Base-by-base conservation (phyloP, 2,888 invertebrate genomes). In the Dione juno region DNA sequence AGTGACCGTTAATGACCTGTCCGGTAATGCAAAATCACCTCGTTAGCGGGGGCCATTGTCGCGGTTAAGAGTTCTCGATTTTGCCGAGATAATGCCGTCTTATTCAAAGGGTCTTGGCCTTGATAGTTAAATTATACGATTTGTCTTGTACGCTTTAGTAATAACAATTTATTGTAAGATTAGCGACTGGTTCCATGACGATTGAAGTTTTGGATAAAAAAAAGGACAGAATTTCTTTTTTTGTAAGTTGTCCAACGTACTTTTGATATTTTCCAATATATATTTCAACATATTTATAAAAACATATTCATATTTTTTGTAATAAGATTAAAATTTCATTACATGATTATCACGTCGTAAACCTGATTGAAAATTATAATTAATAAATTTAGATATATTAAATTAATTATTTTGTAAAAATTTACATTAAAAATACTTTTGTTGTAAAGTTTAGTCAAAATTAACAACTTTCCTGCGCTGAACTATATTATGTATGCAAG, bases 1-100 rank as follows among this genome's bases (percentile, higher is more conserved):
- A 88, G 87, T 89, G 90, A 89, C 87, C 88, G 82, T 86, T 90
- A 89, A 89, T 88, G 90, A 82, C 82, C 83, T 78, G 75, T 76
- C 77, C 76, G 79, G 75, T 75, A 79, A 82, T 81, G 83, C 82
- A 81, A 82, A 83, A 82, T 85, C 85, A 80, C 83, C 84, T 90
- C 89, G 88, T 90, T 90, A 89, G 84, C 81, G 80, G 75, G 72
- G 76, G 71, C 82, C 81, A 82, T 84, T 82, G 84, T 82, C 79
- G 80, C 74, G 73, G 73, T 79, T 81, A 81, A 86, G 84, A 81
- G 84, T 80, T 82, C 82, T 83, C 79, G 79, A 82, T 82, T 75
- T 77, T 79, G 81, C 80, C 73, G 76, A 79, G 79, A 80, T 81
- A 77, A 76, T 75, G 70, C 74, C 70, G 74, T 72, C 70, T 71